Evolutionary conservation across 37 sponge, comb jelly and placozoan species (phyloP).

Genomic region (Sycon ciliatum): DNA sequence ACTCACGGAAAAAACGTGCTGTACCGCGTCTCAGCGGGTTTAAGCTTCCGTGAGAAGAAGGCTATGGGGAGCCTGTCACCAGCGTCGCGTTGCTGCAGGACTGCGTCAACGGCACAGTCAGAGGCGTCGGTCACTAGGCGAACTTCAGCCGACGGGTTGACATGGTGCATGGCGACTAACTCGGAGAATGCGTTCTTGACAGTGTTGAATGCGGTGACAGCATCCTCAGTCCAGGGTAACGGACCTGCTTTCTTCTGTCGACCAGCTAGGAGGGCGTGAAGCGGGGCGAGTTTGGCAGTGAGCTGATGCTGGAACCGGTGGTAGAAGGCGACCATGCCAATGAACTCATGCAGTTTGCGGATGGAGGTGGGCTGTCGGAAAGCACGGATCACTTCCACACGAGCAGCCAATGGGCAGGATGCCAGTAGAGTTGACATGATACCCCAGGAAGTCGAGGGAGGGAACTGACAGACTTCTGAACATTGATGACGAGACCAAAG

Average conservation of each 20-base stretch:
- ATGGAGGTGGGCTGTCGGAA: conserved; percentile 47
- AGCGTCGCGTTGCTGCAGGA: conserved; percentile 38
- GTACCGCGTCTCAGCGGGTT: too few relatives aligned
- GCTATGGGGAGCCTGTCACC: too few relatives aligned
- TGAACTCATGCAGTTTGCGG: conserved; percentile 18
- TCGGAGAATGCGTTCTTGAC: conserved; percentile 29
- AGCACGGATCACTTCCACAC: conserved; percentile 31
- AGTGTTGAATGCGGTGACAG: conserved; percentile 19
- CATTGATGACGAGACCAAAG: conserved; percentile 29
- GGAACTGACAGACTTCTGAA: conserved; percentile 18
- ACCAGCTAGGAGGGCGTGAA: conserved; percentile 17
- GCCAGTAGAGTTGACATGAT: conserved; percentile 24
- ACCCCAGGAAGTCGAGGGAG: conserved; percentile 34
- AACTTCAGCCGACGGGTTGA: conserved; percentile 28
- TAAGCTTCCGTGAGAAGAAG: too few relatives aligned
- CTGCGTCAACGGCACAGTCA: conserved; percentile 50
- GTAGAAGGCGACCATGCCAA: conserved; percentile 29
- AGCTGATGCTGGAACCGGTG: conserved; percentile 17
- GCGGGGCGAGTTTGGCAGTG: conserved; percentile 15
- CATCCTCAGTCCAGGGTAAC: conserved; percentile 15
- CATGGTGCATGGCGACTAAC: conserved; percentile 26
- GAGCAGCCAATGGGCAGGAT: conserved; percentile 21
- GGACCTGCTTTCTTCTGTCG: not conserved
- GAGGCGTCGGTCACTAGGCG: conserved; percentile 41
- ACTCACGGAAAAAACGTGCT: too few relatives aligned